Evolutionary conservation across 2,888 invertebrate genomes (phyloP).

Genomic region (Chelonus formosanus): DNA sequence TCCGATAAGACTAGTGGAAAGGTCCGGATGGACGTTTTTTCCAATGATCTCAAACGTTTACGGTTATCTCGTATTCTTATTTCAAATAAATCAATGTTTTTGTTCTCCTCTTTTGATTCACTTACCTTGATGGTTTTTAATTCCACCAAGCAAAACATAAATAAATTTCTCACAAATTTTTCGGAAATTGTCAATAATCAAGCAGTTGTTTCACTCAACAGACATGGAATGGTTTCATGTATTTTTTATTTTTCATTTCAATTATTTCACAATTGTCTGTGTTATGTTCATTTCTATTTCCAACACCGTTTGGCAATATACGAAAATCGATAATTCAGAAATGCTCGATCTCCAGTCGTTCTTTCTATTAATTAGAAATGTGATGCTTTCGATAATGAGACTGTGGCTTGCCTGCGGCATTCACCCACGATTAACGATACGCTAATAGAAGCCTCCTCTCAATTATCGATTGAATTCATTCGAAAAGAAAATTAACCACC

Average conservation of each 20-base stretch:
- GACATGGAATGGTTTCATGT: neutral
- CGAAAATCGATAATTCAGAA: conserved; percentile 9
- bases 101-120: conserved; percentile 4
- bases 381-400: conserved; percentile 57
- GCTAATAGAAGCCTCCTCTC: conserved; percentile 59
- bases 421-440: conserved; percentile 56
- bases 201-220: conserved; percentile 1
- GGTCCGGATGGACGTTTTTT: conserved; percentile 32
- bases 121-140: conserved; percentile 18
- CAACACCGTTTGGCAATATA: neutral
- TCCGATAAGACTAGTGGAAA: conserved; percentile 51
- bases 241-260: neutral
- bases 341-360: conserved; percentile 6
- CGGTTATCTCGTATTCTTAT: conserved; percentile 29
- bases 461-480: conserved; percentile 52
- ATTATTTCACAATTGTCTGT: conserved; percentile 9
- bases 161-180: conserved; percentile 15
- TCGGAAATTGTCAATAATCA: neutral
- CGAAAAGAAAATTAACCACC: conserved; percentile 33
- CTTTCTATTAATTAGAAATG: conserved; percentile 58
- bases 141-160: conserved; percentile 13
- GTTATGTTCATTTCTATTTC: neutral
- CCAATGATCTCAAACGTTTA: conserved; percentile 37
- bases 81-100: conserved; percentile 27
- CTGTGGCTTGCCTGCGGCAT: conserved; percentile 47